Evolutionary conservation across 1,140 invertebrate genomes (phyloP), one percentile per base, ranked within the genome.

Genomic region (Homalodisca vitripennis): DNA sequence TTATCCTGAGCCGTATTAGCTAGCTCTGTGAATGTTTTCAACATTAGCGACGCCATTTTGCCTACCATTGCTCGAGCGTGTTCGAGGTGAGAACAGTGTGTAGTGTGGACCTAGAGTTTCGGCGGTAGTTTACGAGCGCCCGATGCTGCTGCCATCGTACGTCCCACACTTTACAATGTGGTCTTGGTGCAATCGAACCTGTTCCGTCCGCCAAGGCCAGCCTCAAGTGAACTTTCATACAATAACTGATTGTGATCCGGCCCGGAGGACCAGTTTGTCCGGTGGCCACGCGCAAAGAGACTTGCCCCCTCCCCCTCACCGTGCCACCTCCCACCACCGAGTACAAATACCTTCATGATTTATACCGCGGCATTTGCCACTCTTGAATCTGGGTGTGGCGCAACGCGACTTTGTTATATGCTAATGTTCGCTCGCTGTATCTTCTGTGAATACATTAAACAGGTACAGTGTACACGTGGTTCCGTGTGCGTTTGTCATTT

Each of bases 241-340:
- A 60, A 60, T 60, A 60, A 60, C 55, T 60, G 55, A 60, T 60
- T 60, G 55, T 60, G 55, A 60, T 60, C 55, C 55, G 55, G 55
- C 55, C 27, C 55, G 55, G n/a, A 60, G 55, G 55, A 60, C 55
- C 55, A 60, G 55, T 60, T 60, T 27, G 55, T 60, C 55, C 55
- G 55, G 55, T 60, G 55, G 55, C 55, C 55, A 60, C 55, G 55
- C 55, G 55, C 55, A 22, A n/a, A n/a, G n/a, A n/a, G n/a, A n/a
- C n/a, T n/a, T n/a, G n/a, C n/a, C n/a, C n/a, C n/a, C n/a, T n/a
- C n/a, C n/a, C n/a, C n/a, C n/a, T n/a, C n/a, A n/a, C n/a, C n/a
- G n/a, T n/a, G 14, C 48, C 48, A 20, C 48, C 48, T 51, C 48
- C 48, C 48, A 6, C 34, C 17, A 41, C 34, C 48, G n/a, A 14